Percentiles rank a stretch among this genome's conserved stretches.
Evolutionary conservation across 2,888 invertebrate genomes (phyloP).

Genomic region (Smittia aterrima): DNA sequence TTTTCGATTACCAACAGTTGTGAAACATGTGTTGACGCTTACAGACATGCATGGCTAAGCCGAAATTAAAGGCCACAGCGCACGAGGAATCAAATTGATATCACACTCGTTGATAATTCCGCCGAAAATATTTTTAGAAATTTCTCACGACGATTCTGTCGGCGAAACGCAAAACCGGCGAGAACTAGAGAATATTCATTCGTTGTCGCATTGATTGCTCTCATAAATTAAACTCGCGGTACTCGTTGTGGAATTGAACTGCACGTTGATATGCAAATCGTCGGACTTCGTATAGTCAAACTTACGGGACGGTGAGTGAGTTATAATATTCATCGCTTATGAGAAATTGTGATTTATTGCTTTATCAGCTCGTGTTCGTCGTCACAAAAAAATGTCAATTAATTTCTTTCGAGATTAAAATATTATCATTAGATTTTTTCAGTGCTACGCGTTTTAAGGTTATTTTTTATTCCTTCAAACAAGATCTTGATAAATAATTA

Average conservation of each 20-base stretch:
- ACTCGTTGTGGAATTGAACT: background rate
- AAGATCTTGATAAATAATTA: no score
- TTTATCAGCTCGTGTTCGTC: constrained; percentile 1
- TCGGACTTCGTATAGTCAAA: background rate
- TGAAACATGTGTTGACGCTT: background rate
- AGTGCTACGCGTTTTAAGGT: no score
- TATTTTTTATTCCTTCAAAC: no score
- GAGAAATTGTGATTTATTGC: background rate
- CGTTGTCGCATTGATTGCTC: background rate
- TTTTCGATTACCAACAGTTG: no score
- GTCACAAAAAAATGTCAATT: background rate
- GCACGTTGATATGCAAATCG: background rate
- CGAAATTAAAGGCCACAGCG: background rate
- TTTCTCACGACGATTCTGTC: background rate
- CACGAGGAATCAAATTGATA: background rate
- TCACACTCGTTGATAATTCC: background rate
- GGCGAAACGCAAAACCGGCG: background rate
- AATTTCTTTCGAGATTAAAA: background rate
- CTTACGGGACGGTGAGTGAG: background rate
- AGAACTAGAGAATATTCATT: background rate
- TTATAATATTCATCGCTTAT: constrained; percentile 3
- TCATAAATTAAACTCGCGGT: background rate
- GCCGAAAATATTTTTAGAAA: background rate
- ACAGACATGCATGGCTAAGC: background rate
- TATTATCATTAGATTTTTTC: no score